These are phyloP conservation scores for Eupithecia centaureata DNA, from an alignment of 2,888 invertebrate genomes.

Conservation along the genomic window DNA sequence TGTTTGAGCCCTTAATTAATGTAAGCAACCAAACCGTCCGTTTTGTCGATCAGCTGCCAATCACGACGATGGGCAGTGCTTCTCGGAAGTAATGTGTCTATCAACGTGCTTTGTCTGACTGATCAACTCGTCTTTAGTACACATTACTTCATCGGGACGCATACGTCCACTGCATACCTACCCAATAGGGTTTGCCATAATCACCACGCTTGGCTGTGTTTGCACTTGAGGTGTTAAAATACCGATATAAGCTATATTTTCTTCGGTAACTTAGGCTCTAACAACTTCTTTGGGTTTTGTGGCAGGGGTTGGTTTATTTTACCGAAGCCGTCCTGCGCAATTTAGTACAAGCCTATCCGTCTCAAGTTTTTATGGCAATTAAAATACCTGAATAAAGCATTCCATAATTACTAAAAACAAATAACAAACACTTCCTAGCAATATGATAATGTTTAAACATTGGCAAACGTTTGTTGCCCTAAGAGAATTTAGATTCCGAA, in stretches of 20 bases:
- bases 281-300: too few species aligned
- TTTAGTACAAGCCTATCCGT: too few species aligned
- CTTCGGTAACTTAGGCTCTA: too few species aligned
- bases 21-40: slow-evolving; percentile 38
- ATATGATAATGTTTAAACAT: background rate
- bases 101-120: slow-evolving; percentile 34
- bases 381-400: background rate
- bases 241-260: too few species aligned
- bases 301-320: too few species aligned
- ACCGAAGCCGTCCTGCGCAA: too few species aligned
- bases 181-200: too few species aligned
- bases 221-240: too few species aligned
- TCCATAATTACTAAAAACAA: background rate
- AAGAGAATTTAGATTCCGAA: background rate
- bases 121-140: slow-evolving; percentile 15
- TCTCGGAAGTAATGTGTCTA: slow-evolving; percentile 37
- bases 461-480: background rate
- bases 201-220: too few species aligned
- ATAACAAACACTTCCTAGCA: background rate
- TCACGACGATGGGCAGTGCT: slow-evolving; percentile 41
- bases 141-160: too few species aligned
- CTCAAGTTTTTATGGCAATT: too few species aligned
- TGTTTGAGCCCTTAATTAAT: background rate
- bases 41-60: slow-evolving; percentile 56
- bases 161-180: too few species aligned